phyloP scores from a whole-genome alignment of 92 coral and sea anemone species.

The Paragorgia papillata region DNA sequence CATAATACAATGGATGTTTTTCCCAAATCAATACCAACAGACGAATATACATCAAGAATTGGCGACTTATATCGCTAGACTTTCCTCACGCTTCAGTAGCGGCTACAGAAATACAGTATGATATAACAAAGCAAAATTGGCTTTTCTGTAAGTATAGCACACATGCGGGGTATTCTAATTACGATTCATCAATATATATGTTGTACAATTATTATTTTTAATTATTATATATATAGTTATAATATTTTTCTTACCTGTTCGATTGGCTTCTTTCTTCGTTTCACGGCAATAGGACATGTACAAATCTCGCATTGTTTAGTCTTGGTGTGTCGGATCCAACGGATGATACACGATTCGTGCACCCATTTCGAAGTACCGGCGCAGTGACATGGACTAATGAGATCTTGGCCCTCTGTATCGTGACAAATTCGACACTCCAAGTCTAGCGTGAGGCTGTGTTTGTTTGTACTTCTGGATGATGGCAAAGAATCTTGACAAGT shows the following conservation, averaged over 20 bases:
- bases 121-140: no score
- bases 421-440: conserved; percentile 92
- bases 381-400: conserved; percentile 91
- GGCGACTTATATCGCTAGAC: no score
- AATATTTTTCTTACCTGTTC: conserved; percentile 75
- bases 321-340: conserved; percentile 86
- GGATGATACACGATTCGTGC: conserved; percentile 85
- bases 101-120: no score
- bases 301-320: conserved; percentile 89
- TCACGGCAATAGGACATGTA: conserved; percentile 69
- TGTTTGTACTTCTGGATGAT: conserved; percentile 12
- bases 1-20: no score
- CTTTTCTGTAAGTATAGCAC: no score
- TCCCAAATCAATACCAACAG: no score
- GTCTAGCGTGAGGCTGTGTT: conserved; percentile 21
- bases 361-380: conserved; percentile 93
- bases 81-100: no score
- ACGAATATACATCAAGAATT: no score
- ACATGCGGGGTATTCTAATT: no score
- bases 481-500: conserved; percentile 20
- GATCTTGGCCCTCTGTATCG: conserved; percentile 65
- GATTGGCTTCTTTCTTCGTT: conserved; percentile 77
- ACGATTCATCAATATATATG: no score
- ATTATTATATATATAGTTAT: no score
- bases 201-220: no score